These are phyloP conservation scores for Aurelia aurita DNA, from an alignment of 30 jellyfish, hydroid and myxozoan species.

Conservation along the genomic window DNA sequence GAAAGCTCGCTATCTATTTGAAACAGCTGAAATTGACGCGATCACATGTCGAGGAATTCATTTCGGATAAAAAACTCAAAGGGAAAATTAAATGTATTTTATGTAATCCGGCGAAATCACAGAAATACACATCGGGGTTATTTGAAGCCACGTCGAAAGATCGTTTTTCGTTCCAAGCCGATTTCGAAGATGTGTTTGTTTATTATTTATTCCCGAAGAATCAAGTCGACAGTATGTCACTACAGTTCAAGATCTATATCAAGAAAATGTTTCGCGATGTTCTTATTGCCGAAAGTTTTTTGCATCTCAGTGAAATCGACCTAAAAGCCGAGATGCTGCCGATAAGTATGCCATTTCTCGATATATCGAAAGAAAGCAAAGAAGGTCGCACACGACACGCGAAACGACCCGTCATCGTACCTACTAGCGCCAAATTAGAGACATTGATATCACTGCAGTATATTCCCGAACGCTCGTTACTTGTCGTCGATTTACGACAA, in stretches of 20 bases:
- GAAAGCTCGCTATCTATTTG: conserved; percentile 86
- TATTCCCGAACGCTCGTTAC: conserved; percentile 76
- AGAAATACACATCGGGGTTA: conserved; percentile 69
- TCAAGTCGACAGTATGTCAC: conserved; percentile 88
- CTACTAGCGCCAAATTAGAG: conserved; percentile 94
- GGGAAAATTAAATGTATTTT: conserved; percentile 88
- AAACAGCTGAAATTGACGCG: conserved; percentile 76
- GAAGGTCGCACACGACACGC: conserved; percentile 59
- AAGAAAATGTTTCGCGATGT: conserved; percentile 88
- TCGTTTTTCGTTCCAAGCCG: conserved; percentile 69
- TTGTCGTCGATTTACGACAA: conserved; percentile 86
- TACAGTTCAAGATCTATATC: conserved; percentile 78
- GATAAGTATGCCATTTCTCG: conserved; percentile 83
- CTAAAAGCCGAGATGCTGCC: conserved; percentile 96
- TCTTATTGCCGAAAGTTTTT: conserved; percentile 83
- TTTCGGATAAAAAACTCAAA: conserved; percentile 79
- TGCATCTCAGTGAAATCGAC: conserved; percentile 86
- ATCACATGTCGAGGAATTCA: conserved; percentile 80
- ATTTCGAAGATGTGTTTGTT: conserved; percentile 89
- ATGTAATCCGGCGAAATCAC: conserved; percentile 90
- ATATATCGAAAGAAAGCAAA: conserved; percentile 39
- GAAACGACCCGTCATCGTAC: conserved; percentile 85
- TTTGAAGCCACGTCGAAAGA: conserved; percentile 85
- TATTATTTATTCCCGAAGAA: conserved; percentile 87
- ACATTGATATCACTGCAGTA: conserved; percentile 89